phyloP scores from a whole-genome alignment of 2,797 vertebrate genomes.

The Anolis apletophallus region DNA sequence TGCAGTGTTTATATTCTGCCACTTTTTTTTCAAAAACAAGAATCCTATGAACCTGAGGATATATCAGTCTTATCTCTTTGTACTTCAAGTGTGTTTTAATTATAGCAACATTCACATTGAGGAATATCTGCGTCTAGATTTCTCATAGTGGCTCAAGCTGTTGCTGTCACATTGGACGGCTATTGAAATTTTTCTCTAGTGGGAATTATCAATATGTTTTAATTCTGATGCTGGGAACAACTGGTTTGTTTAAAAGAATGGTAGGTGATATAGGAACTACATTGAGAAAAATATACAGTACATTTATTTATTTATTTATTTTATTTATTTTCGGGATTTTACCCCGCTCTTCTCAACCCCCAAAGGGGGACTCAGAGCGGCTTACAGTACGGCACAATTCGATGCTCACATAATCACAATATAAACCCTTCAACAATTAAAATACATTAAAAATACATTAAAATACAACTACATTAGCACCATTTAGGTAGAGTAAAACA shows the following conservation, averaged over 20 bases:
- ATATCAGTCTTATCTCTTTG: background rate
- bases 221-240: background rate
- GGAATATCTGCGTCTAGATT: background rate
- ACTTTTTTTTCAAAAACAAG: background rate
- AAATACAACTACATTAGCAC: too few species aligned
- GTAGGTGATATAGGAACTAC: background rate
- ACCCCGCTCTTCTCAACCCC: too few species aligned
- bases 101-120: background rate
- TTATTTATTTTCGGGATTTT: too few species aligned
- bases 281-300: too few species aligned
- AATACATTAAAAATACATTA: background rate
- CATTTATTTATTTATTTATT: too few species aligned
- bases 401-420: too few species aligned
- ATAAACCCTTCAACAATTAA: too few species aligned
- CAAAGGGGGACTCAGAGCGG: too few species aligned
- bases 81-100: background rate
- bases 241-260: constrained; percentile 5
- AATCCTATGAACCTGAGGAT: background rate
- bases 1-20: background rate
- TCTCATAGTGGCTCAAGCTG: background rate
- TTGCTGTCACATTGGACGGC: constrained; percentile 2
- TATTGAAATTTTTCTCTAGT: constrained; percentile 3
- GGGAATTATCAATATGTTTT: background rate
- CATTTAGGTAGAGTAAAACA: background rate
- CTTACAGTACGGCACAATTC: too few species aligned